A percentile compares a stretch with the other conserved stretches of the same genome.
Evolutionary conservation across 2,888 invertebrate species (phyloP).

Genomic region (Diarsia dahlii): DNA sequence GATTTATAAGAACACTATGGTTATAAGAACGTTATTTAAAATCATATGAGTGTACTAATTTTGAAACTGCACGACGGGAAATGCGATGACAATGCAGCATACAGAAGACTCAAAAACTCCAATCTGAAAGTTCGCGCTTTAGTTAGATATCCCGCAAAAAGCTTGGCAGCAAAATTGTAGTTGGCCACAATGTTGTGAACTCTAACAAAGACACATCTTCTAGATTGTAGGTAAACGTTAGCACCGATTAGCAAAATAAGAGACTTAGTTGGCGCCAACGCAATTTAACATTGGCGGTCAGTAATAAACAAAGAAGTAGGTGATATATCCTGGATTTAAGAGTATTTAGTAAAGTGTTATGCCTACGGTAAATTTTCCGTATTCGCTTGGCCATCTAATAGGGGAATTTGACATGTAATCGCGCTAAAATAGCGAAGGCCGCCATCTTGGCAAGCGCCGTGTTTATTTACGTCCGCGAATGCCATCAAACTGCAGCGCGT

Average conservation of each 20-base stretch:
- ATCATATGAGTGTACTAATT: constrained; percentile 19
- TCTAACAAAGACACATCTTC: constrained; percentile 1
- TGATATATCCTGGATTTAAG: constrained; percentile 30
- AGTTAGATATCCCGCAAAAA: constrained; percentile 1
- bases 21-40: constrained; percentile 39
- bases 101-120: not conserved
- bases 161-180: not conserved
- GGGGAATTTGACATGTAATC: constrained; percentile 80
- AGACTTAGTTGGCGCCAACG: constrained; percentile 35
- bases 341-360: constrained; percentile 45
- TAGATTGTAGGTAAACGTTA: constrained; percentile 23
- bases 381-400: constrained; percentile 76
- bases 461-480: constrained; percentile 89
- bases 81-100: not conserved
- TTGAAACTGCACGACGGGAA: not conserved
- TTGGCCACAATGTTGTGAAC: constrained; percentile 17
- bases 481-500: constrained; percentile 86
- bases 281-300: constrained; percentile 10
- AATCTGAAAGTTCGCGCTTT: not conserved
- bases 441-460: constrained; percentile 87
- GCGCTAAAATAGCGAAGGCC: constrained; percentile 89
- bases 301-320: constrained; percentile 36
- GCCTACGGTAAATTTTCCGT: constrained; percentile 65
- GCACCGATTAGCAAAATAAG: constrained; percentile 16
- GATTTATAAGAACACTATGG: constrained; percentile 78